Conservation (phyloP, 2,113 vertebrate genomes). For the Osmerus eperlanus region DNA sequence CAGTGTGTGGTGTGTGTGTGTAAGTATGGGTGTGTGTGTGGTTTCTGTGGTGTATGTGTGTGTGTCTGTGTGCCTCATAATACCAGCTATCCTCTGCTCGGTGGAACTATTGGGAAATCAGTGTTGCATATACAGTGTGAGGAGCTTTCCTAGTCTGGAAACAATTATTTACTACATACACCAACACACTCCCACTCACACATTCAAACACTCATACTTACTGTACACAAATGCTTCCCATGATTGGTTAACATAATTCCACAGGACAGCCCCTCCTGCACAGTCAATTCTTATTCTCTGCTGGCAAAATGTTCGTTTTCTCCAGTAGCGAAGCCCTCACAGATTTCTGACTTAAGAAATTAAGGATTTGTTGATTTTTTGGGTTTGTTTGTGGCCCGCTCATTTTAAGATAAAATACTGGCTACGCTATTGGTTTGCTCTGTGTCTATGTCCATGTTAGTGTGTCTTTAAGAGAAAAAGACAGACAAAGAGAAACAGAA, state of each 20-base stretch:
- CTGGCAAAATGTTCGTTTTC: neutral
- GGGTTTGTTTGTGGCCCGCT: neutral
- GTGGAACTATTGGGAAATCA: constrained; percentile 57
- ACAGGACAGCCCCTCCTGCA: constrained; percentile 5
- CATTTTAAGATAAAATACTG: no score
- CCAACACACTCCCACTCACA: neutral
- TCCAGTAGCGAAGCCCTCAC: neutral
- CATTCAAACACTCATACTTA: neutral
- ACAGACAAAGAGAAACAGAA: neutral
- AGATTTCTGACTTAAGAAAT: no score
- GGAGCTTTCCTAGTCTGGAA: constrained; percentile 1
- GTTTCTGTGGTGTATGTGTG: neutral
- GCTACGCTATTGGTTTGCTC: no score
- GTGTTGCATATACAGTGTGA: constrained; percentile 15
- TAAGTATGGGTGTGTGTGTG: neutral
- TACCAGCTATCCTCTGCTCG: constrained; percentile 25
- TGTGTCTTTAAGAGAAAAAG: neutral
- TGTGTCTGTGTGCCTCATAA: constrained; percentile 2
- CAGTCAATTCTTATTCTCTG: neutral
- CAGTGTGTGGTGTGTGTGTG: neutral
- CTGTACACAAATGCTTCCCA: neutral
- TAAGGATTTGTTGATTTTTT: neutral
- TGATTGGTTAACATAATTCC: neutral
- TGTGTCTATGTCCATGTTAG: neutral
- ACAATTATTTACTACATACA: constrained; percentile 27